Conservation (phyloP, 2,888 invertebrate genomes). For the Spodoptera picta region DNA sequence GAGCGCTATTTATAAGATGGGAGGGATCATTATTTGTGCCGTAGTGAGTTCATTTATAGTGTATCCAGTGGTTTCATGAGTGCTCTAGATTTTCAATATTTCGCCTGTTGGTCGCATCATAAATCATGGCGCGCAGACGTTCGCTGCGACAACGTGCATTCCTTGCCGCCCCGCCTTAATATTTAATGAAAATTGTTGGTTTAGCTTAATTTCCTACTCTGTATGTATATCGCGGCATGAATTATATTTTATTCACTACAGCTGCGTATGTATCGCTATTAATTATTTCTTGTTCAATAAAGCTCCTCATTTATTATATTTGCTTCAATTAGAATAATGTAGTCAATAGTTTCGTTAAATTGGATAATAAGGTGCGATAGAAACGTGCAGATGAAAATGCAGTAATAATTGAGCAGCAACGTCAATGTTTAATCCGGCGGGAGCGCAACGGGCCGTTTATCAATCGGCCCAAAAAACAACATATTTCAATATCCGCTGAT, state of each 20-base stretch:
- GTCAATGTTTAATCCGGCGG: constrained; percentile 85
- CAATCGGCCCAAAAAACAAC: constrained; percentile 88
- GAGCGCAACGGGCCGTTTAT: constrained; percentile 82
- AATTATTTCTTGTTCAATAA: constrained; percentile 3
- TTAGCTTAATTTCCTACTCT: constrained; percentile 73
- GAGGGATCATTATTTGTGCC: constrained; percentile 62
- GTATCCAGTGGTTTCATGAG: constrained; percentile 78
- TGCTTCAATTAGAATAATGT: no score
- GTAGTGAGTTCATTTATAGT: constrained; percentile 71
- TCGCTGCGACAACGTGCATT: constrained; percentile 82
- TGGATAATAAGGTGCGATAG: constrained; percentile 35
- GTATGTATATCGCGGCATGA: constrained; percentile 29
- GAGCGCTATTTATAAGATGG: constrained; percentile 42
- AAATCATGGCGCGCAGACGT: constrained; percentile 79
- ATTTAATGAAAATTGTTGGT: constrained; percentile 84
- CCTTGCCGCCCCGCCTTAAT: constrained; percentile 75
- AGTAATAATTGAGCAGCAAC: constrained; percentile 81
- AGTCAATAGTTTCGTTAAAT: constrained; percentile 2
- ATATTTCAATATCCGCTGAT: constrained; percentile 89
- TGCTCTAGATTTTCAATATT: constrained; percentile 83
- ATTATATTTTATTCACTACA: constrained; percentile 33
- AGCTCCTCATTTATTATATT: neutral
- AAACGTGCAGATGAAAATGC: constrained; percentile 59
- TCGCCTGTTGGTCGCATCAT: constrained; percentile 84
- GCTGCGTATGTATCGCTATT: constrained; percentile 2